Percentiles rank a stretch among this genome's conserved stretches.
Evolutionary conservation across 2,797 vertebrate genomes (phyloP).

Genomic region (Gambusia yucatana): DNA sequence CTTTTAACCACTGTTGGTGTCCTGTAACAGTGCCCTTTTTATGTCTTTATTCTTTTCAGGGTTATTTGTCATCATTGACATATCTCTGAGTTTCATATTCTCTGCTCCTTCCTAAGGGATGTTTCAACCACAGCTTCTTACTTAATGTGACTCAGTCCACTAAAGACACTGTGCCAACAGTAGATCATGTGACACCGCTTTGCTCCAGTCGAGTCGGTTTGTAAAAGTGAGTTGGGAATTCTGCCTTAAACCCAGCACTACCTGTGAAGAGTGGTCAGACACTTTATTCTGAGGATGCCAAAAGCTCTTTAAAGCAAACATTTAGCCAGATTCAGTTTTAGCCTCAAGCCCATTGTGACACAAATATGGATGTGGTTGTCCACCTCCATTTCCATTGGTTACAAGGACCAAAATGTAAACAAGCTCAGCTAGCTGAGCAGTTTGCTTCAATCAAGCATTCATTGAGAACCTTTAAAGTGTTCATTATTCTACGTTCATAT

Average conservation of each 20-base stretch:
- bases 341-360: constrained; percentile 76
- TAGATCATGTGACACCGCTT: constrained; percentile 57
- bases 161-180: constrained; percentile 65
- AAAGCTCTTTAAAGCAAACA: constrained; percentile 62
- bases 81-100: constrained; percentile 48
- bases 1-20: constrained; percentile 47
- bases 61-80: constrained; percentile 47
- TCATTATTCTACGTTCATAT: constrained; percentile 53
- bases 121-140: constrained; percentile 49
- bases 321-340: constrained; percentile 64
- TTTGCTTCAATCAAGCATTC: constrained; percentile 76
- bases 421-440: constrained; percentile 72
- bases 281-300: constrained; percentile 74
- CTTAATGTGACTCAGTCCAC: constrained; percentile 57
- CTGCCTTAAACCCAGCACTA: constrained; percentile 85
- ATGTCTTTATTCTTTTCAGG: constrained; percentile 39
- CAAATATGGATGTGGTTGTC: constrained; percentile 67
- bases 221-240: constrained; percentile 70
- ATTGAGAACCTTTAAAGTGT: constrained; percentile 75
- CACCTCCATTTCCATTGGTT: constrained; percentile 77
- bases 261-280: constrained; percentile 75
- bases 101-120: constrained; percentile 37
- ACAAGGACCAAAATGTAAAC: constrained; percentile 83
- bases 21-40: constrained; percentile 50
- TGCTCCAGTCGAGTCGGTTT: constrained; percentile 65